Evolutionary conservation across 2,888 invertebrate species (phyloP), one percentile per base, ranked within the genome.

Genomic region (Drosophila melanosoma): DNA sequence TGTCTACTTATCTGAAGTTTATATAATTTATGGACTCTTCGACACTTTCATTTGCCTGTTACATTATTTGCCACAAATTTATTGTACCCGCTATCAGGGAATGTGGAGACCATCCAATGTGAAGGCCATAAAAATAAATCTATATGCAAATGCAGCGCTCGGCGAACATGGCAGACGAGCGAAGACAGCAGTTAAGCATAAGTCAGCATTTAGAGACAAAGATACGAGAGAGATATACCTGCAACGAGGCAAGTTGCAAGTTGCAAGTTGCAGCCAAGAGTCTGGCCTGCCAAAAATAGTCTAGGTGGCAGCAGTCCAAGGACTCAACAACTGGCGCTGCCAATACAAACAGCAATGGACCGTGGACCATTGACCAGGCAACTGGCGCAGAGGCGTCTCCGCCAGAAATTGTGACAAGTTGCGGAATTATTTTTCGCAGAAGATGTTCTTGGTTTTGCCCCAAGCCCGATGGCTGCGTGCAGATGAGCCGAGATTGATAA

Each of bases 381-480:
- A 67, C 33, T 82, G 81, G 88, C 89, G 86, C 84, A 83, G 81
- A 86, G 87, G 89, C 78, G 89, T 88, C 83, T 86, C 61, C 60
- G 67, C 72, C 89, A 83, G 89, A 87, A 90, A 87, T 90, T 87
- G 86, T 90, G 87, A 87, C 87, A 87, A 87, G 87, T 89, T 84
- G 88, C 83, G 73, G 81, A 89, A 87, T 87, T 82, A 81, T 87
- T 87, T 87, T 87, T 89, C 87, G 86, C 83, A 89, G 87, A 87
- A 87, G 85, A 84, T 90, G 90, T 87, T 89, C 84, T 84, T 71
- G 67, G 64, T 53, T 62, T 61, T 17, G 40, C 42, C 59, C 64
- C 32, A 26, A 26, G 26, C 57, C 67, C 64, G 32, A 61, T 58
- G 74, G 68, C 88, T 84, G 89, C 87, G 89, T 90, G 89, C 84